Evolutionary conservation across 2,888 invertebrate species (phyloP).

Genomic region (Fragum whitleyi): DNA sequence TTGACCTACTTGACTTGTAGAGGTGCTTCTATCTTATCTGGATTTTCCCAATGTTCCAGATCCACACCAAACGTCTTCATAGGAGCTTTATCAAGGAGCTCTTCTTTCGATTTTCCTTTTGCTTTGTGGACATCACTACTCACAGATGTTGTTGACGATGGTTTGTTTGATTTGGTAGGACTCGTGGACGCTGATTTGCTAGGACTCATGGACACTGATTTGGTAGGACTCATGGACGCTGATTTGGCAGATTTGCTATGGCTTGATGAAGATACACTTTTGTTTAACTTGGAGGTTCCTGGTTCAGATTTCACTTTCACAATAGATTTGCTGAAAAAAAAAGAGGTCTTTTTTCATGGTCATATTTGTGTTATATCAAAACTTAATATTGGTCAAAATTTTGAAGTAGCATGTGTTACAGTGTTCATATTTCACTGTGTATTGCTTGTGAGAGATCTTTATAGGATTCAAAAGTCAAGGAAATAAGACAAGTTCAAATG

Average conservation of each 20-base stretch:
- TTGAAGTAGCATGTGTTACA: too few species aligned
- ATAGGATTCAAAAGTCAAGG: too few species aligned
- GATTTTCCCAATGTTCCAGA: constrained; percentile 87
- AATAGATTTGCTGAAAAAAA: background rate
- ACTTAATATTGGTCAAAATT: too few species aligned
- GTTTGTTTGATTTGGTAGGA: background rate
- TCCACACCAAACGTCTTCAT: constrained; percentile 86
- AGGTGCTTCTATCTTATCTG: constrained; percentile 84
- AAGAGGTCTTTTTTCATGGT: too few species aligned
- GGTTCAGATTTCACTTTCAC: background rate
- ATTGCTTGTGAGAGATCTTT: too few species aligned
- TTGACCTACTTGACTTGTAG: constrained; percentile 72
- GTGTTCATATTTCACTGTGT: too few species aligned
- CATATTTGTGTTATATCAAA: too few species aligned
- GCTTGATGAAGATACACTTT: background rate
- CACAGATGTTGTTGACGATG: background rate
- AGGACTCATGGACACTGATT: background rate
- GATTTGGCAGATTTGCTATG: background rate
- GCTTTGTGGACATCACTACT: background rate
- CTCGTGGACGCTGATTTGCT: background rate
- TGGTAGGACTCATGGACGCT: background rate
- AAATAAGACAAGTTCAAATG: too few species aligned
- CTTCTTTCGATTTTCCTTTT: constrained; percentile 45
- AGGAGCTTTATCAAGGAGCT: constrained; percentile 82
- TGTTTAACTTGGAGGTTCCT: background rate